Base-by-base conservation (phyloP, 2,888 invertebrate genomes). In the Nephrotoma appendiculata region DNA sequence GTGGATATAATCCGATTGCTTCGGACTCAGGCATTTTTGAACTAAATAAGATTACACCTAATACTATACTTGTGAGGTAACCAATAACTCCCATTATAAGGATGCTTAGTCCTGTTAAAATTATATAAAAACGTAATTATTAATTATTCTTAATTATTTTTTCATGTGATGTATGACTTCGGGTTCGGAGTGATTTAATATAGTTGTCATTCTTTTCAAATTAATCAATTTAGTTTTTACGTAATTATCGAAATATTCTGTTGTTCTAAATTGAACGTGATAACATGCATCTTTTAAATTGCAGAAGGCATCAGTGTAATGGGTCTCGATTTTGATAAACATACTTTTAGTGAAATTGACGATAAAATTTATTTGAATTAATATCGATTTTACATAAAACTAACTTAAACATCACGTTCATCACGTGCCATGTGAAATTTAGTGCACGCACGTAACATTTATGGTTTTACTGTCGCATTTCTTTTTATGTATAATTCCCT, bases 31-130 rank as follows among this genome's bases (percentile, higher is more conserved):
- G 19, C 85, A 44, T 19, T 87, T 86, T n/a, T 57, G 41, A 9
- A 88, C 85, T 41, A 87, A 57, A 85, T 31, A 71, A 71, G 9
- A 87, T 87, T 83, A 86, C 86, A 42, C 88, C 87, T 86, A 88
- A 88, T 7, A 88, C 87, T 41, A 88, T 42, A 31, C 86, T 86
- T 43, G 87, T 87, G 48, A 87, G 57, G 41, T 87, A 87, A 41
- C 87, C 87, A 45, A 87, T 87, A 0, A 87, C 44, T 87, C 88
- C 87, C 87, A 87, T 87, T n/a, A 88, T 86, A 9, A 87, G 44
- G 57, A 87, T 87, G 45, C 86, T 86, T 19, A 86, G 41, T 86
- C 45, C 86, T 86, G 31, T 71, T 71, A 4, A 5, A 5, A 31
- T 31, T 31, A 3, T 2, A 31, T 31, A 31, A 31, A 31, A 31